Evolutionary conservation across 2,888 invertebrate species (phyloP).

Genomic region (Cerastoderma edule): DNA sequence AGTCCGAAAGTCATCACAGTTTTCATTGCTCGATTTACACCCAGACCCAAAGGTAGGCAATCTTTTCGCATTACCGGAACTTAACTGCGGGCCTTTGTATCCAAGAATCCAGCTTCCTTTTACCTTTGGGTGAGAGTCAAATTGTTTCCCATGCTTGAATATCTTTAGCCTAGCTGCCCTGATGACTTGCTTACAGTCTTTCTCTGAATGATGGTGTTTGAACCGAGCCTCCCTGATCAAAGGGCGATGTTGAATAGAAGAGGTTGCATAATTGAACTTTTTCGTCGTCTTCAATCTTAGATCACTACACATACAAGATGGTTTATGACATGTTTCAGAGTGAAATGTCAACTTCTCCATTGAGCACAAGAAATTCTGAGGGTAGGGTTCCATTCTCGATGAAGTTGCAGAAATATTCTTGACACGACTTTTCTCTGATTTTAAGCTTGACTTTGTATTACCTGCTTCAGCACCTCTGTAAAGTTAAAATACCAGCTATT

Average conservation of each 20-base stretch:
- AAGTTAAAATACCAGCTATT: too few species aligned
- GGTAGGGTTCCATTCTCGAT: constrained; percentile 32
- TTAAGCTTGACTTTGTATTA: background rate
- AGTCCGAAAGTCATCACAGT: constrained; percentile 14
- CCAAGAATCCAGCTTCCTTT: constrained; percentile 18
- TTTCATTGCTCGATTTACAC: background rate
- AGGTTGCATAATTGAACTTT: constrained; percentile 68
- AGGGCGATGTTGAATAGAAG: constrained; percentile 60
- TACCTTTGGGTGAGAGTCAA: constrained; percentile 36
- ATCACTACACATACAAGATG: constrained; percentile 65
- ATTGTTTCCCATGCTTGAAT: constrained; percentile 59
- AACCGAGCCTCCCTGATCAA: constrained; percentile 73
- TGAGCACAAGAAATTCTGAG: constrained; percentile 55
- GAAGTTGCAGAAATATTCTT: constrained; percentile 13
- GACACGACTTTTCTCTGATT: constrained; percentile 12
- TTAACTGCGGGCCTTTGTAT: constrained; percentile 29
- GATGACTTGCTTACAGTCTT: constrained; percentile 74
- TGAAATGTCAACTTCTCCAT: constrained; percentile 70
- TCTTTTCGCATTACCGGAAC: constrained; percentile 7
- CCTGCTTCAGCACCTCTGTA: constrained; percentile 6
- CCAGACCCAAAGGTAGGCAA: constrained; percentile 53
- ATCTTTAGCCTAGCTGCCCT: constrained; percentile 74
- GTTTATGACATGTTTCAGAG: constrained; percentile 66
- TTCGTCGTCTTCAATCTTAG: constrained; percentile 52
- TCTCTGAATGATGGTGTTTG: constrained; percentile 74